Conservation (phyloP, 2,113 vertebrate species). For the Xiphias gladius region DNA sequence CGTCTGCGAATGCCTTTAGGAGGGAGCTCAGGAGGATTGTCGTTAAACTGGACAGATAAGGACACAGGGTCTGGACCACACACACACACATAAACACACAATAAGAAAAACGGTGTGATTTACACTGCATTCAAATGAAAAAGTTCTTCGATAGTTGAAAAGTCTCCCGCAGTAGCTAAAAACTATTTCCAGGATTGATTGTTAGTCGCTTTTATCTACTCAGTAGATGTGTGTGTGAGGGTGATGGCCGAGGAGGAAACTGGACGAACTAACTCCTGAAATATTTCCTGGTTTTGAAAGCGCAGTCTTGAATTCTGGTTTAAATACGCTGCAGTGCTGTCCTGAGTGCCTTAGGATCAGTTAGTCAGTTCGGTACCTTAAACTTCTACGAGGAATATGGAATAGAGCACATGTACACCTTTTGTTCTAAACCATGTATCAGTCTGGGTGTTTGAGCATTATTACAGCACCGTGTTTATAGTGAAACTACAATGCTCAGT, state of each 20-base stretch:
- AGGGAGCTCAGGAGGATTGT: slow-evolving; percentile 85
- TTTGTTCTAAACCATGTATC: no score
- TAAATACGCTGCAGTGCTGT: no score
- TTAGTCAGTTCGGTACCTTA: no score
- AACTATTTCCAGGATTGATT: neutral
- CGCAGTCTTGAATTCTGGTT: neutral
- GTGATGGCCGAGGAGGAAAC: neutral
- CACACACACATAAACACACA: slow-evolving; percentile 20
- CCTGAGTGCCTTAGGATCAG: no score
- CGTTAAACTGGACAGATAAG: slow-evolving; percentile 48
- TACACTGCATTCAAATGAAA: neutral
- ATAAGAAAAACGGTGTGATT: neutral
- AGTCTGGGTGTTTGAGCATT: no score
- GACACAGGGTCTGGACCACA: slow-evolving; percentile 83
- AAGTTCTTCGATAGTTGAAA: neutral
- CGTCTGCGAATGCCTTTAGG: slow-evolving; percentile 86
- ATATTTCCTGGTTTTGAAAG: neutral
- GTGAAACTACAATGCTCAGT: no score
- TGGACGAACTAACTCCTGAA: neutral
- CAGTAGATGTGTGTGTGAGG: neutral
- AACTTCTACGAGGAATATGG: no score
- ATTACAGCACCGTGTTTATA: no score
- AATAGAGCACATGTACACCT: no score
- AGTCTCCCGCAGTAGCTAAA: no score
- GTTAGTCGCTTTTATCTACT: no score